Base-by-base conservation (phyloP, 2,113 vertebrate species). In the Agelaius phoeniceus region DNA sequence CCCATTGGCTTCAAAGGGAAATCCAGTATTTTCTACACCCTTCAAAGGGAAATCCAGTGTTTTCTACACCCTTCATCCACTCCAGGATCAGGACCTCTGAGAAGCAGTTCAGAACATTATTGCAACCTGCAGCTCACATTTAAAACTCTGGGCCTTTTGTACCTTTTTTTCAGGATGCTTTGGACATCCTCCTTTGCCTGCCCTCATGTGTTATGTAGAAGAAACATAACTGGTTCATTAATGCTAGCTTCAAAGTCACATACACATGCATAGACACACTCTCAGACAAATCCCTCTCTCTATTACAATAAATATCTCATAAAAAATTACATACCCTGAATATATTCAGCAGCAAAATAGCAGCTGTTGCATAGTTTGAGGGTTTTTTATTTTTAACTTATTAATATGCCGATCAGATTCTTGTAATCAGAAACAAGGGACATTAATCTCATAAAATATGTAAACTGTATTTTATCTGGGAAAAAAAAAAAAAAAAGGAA, bases 351-450 rank as follows among this genome's bases (percentile, higher is more conserved):
- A 95, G 96, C 93, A 97, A 98, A 98, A 90, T 96, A 98, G 84
- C 97, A 98, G 97, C 97, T 98, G 97, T 95, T 97, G 79, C 84
- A 94, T 95, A 95, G 75, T 97, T 96, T 57, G 71, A 69, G 16
- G 77, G 20, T 20, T 88, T 89, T 97, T 88, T 90, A 84, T 93
- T 96, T 91, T 94, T 86, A 91, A 96, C 94, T 97, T 94, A 97
- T 97, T 98, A 98, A 97, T 95, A 98, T 97, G 97, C 97, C 94
- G 94, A 97, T 98, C 97, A 96, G 95, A 97, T 95, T 86, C 95
- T 91, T 92, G 88, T 97, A 97, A 97, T 98, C 95, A 98, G 95
- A 95, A 97, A 65, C 86, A 95, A 94, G 91, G 94, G 87, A 96
- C 93, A 90, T 95, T 97, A 96, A 96, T 97, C 94, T 98, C 93